Base-by-base conservation (phyloP, 2,797 vertebrate genomes). In the Gallirallus australis region DNA sequence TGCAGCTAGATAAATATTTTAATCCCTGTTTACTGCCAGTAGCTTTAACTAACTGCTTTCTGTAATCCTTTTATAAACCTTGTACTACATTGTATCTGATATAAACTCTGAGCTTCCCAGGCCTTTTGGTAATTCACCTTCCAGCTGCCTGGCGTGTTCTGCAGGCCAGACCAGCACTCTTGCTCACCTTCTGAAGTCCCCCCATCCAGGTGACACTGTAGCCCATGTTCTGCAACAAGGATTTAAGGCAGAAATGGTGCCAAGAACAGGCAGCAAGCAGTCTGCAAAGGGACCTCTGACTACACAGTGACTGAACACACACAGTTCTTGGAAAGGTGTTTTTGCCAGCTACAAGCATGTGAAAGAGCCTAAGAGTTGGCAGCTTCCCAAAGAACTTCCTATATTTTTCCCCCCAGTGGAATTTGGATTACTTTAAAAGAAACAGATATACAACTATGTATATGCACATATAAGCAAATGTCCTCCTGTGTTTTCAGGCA, bases 21-120 rank as follows among this genome's bases (percentile, higher is more conserved):
- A 97, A 94, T 92, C 57, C 81, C 27, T 93, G 89, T 96, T 97
- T 97, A 91, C 61, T 90, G 60, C 50, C 80, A 90, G 63, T 66
- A 80, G 75, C 77, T 94, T 87, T 95, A 95, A 89, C 75, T 92
- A 96, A 93, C 85, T 82, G 63, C 75, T 93, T 94, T 94, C 85
- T 71, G 64, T 96, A 97, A 95, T 93, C 86, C 86, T 95, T 90
- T 92, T 89, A 92, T 96, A 97, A 97, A 96, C 95, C 82, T 97
- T 95, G 72, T 91, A 94, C 96, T 91, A 37, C 31, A 35, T 85
- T 31, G 31, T 52, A 93, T 89, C 83, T 94, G 64, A 91, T 88
- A 59, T 20, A 83, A 96, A 89, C 81, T 79, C 91, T 35, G 47
- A 86, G 63, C 24, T 85, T 71, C 89, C 48, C 66, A 40, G 64